Percentiles rank a stretch among this genome's conserved stretches.
Evolutionary conservation across 2,113 vertebrate genomes (phyloP).

Genomic region (Panthera leo): DNA sequence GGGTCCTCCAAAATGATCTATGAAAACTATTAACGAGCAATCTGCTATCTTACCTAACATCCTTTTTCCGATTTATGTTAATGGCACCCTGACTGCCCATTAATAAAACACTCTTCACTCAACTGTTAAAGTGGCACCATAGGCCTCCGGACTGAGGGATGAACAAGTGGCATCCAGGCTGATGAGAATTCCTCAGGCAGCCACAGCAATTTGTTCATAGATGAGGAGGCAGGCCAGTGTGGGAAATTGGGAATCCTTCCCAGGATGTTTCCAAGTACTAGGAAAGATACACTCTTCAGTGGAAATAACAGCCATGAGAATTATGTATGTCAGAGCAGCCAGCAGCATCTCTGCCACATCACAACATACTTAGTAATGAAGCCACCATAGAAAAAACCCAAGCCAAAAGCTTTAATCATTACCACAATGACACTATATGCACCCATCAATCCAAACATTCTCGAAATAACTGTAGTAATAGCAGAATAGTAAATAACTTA

Average conservation of each 20-base stretch:
- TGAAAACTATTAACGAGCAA: not conserved
- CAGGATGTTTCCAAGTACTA: not conserved
- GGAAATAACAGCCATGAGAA: not conserved
- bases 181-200: not conserved
- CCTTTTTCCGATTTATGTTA: not conserved
- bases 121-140: not conserved
- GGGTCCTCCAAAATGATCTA: not conserved
- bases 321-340: not conserved
- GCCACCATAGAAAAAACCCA: not conserved
- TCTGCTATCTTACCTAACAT: not conserved
- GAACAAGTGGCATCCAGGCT: not conserved
- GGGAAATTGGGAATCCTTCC: not conserved
- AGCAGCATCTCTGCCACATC: not conserved
- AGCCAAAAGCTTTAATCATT: not conserved
- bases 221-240: not conserved
- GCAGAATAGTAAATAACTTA: not conserved
- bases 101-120: not conserved
- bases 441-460: not conserved
- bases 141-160: not conserved
- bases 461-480: not conserved
- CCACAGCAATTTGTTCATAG: not conserved
- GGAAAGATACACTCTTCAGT: not conserved
- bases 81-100: not conserved
- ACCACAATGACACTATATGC: not conserved
- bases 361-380: not conserved